These are phyloP conservation scores for Amphibalanus amphitrite DNA, from an alignment of 1,140 invertebrate species.

Conservation along the genomic window DNA sequence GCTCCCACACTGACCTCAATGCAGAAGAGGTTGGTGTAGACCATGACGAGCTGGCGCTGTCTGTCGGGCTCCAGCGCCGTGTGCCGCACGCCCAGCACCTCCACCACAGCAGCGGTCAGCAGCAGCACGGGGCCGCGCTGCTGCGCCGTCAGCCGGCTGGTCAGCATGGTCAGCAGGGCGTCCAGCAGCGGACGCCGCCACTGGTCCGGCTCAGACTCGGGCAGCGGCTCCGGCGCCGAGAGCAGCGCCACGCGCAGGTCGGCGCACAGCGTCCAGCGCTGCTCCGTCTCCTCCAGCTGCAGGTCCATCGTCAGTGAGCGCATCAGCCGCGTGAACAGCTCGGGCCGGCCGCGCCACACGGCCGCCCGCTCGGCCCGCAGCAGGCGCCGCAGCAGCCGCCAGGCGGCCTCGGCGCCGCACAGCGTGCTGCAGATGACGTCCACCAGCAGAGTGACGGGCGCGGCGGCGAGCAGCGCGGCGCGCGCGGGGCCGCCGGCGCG, in stretches of 20 bases:
- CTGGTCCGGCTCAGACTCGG: neutral
- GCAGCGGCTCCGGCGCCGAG: neutral
- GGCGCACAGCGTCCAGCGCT: neutral
- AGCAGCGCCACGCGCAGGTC: neutral
- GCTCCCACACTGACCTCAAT: conserved; percentile 62
- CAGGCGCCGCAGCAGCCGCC: neutral
- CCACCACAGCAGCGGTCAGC: conserved; percentile 56
- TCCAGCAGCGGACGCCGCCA: conserved; percentile 29
- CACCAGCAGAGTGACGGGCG: neutral
- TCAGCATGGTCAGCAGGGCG: conserved; percentile 45
- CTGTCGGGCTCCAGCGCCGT: conserved; percentile 26
- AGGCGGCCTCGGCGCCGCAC: neutral
- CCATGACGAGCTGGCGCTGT: conserved; percentile 50
- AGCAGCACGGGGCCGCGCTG: conserved; percentile 73
- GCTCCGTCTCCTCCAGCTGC: neutral
- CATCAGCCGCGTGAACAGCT: conserved; percentile 59
- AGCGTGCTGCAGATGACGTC: neutral
- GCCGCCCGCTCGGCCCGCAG: conserved; percentile 26
- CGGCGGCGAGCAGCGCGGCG: neutral
- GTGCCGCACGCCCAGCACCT: conserved; percentile 44
- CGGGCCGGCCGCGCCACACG: conserved; percentile 40
- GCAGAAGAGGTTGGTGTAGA: conserved; percentile 66
- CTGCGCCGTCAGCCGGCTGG: conserved; percentile 65
- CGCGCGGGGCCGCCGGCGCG: conserved; percentile 21
- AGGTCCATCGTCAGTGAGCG: neutral